Evolutionary conservation across 2,888 invertebrate species (phyloP), one percentile per base, ranked within the genome.

Genomic region (Parnassius orleans): DNA sequence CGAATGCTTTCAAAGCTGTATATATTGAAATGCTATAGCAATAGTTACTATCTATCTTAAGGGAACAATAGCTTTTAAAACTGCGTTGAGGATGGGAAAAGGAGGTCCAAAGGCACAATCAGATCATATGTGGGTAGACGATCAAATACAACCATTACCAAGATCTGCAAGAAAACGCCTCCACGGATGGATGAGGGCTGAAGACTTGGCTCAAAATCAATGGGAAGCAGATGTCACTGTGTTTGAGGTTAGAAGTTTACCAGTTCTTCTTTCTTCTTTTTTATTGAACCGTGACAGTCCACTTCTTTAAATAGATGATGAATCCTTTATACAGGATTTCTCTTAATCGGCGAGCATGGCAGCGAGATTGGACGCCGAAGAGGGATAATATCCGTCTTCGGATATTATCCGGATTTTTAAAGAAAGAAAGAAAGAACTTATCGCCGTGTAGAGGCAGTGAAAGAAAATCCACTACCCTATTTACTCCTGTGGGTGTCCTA

Each of bases 91-190:
- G 1, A 47, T 68, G 55, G 75, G 68, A 43, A 80, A 78, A 60
- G 57, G 69, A 2, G 65, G 66, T 0, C 51, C 70, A 0, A 90
- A 86, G 42, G 66, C 72, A 0, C 64, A 77, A 0, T 60, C 69
- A 0, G 85, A 84, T 9, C 61, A 72, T 3, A 46, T 72, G 0
- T 88, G 90, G 90, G 64, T 78, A 2, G 90, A 91, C 44, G 86
- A 88, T 0, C 89, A 91, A 66, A 84, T 82, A 0, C 90, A 90
- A 62, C 90, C 90, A 0, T 66, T 91, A 11, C 90, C 90, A 0
- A 72, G 86, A 52, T 90, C 90, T 1, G 84, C 80, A 2, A 74
- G 89, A 3, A 79, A 79, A 57, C 83, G 82, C 60, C 78, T 90
- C 0, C 77, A 87, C 9, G 81, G 84, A 0, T 91, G 88, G 88